These are phyloP conservation scores for Atta texana DNA, from an alignment of 1,140 invertebrate species.

Conservation along the genomic window DNA sequence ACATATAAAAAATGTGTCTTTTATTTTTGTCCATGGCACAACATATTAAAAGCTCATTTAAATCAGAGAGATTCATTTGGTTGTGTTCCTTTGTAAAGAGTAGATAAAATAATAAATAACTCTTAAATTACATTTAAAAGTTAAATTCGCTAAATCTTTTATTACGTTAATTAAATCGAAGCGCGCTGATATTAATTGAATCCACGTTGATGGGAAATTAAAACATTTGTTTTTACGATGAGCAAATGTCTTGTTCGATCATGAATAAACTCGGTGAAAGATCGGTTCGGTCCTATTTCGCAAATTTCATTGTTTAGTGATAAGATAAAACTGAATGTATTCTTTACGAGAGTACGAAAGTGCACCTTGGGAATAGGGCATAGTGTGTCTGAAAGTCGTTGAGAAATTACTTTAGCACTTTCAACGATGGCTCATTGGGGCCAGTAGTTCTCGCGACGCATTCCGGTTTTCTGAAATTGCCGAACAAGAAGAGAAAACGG, in stretches of 20 bases:
- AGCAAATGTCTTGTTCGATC: not conserved
- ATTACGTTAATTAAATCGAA: not conserved
- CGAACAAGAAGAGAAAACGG: constrained; percentile 59
- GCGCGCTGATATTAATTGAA: not conserved
- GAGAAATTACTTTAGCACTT: not conserved
- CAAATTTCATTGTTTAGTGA: not conserved
- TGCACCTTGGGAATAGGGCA: not conserved
- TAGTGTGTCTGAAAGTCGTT: not conserved
- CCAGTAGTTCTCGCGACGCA: not conserved
- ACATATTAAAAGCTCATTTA: too few species aligned
- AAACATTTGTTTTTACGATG: not conserved
- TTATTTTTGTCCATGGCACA: too few species aligned
- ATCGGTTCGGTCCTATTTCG: not conserved
- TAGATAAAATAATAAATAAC: not conserved
- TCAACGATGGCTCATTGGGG: not conserved
- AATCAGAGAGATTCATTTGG: too few species aligned
- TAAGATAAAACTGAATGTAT: not conserved
- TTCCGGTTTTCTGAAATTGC: constrained; percentile 49
- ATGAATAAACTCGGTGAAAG: constrained; percentile 7
- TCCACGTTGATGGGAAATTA: not conserved
- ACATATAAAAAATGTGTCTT: too few species aligned
- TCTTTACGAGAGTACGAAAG: not conserved
- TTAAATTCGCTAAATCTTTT: not conserved
- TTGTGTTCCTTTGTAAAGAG: not conserved
- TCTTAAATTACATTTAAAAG: not conserved